Base-by-base conservation (phyloP, 2,888 invertebrate species). In the Pyrocoelia pectoralis region DNA sequence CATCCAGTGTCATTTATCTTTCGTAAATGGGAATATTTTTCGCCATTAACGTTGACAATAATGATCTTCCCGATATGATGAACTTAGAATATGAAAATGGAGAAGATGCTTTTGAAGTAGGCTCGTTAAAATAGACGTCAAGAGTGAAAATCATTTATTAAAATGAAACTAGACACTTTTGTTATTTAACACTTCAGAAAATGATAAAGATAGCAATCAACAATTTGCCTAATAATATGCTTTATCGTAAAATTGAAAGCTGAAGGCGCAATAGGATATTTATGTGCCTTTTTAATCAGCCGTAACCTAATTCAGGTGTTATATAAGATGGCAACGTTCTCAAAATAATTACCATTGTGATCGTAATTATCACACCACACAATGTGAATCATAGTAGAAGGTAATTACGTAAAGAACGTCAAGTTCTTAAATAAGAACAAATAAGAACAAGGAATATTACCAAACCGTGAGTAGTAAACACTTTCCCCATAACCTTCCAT, bases 1-100 rank as follows among this genome's bases (percentile, higher is more conserved):
- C 62, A 62, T 52, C 62, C 53, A 33, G 46, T 53, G 62, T 62
- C 62, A 53, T 62, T 62, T 56, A 57, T 62, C 62, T 62, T 62
- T 62, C 62, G 53, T 17, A 52, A 53, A 62, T 50, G 56, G 43
- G 53, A 60, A 60, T 62, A 62, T 62, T 62, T 62, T 62, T 62
- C 57, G 57, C 57, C 62, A 62, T 62, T 62, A 62, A 62, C 57
- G 52, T 43, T 53, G 53, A 62, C 62, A 62, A 62, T 62, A 62
- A 62, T 62, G 62, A 62, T 62, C 57, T 62, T 19, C 18, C 48
- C 12, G 57, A 53, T 57, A 52, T 53, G 48, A 60, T 55, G 60
- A 60, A 60, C 49, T 60, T 60, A 38, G 46, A 17, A 46, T n/a
- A 33, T 29, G 56, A 53, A 53, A 54, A 56, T 52, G 49, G 56